Conservation (phyloP, 64 coral and sea anemone genomes). For the Stichodactyla helianthus region DNA sequence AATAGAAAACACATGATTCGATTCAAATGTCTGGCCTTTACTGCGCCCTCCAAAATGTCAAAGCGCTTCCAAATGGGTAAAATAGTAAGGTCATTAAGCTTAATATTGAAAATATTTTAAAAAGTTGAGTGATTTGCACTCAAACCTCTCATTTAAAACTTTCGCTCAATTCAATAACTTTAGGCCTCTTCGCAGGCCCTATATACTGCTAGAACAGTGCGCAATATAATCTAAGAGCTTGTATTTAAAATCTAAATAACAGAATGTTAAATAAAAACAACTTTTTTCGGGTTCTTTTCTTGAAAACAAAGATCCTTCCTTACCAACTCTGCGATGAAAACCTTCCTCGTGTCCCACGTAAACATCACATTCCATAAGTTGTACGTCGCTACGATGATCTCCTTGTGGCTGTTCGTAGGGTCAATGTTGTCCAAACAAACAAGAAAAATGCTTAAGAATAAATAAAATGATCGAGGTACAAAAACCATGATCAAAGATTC, state of each 20-base stretch:
- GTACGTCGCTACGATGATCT: slow-evolving; percentile 71
- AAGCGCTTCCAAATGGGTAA: no score
- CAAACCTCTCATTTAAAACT: background rate
- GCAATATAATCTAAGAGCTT: background rate
- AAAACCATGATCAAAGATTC: background rate
- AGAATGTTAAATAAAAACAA: background rate
- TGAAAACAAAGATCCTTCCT: background rate
- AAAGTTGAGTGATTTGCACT: background rate
- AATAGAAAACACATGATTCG: background rate
- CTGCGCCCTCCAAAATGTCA: background rate
- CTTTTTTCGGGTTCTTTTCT: background rate
- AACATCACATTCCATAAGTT: slow-evolving; percentile 99
- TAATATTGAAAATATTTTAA: no score
- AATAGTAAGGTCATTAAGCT: no score
- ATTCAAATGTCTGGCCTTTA: background rate
- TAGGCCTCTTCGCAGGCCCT: no score
- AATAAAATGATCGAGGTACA: slow-evolving; percentile 22
- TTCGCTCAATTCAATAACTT: background rate
- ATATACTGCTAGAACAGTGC: background rate
- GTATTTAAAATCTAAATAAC: background rate
- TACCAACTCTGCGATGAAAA: slow-evolving; percentile 93
- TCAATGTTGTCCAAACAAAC: background rate
- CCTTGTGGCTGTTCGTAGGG: slow-evolving; percentile 29
- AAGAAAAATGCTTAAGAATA: background rate
- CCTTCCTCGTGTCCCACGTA: slow-evolving; percentile 88